phyloP scores from a whole-genome alignment of 1,140 invertebrate species.

The Bombus fervidus region DNA sequence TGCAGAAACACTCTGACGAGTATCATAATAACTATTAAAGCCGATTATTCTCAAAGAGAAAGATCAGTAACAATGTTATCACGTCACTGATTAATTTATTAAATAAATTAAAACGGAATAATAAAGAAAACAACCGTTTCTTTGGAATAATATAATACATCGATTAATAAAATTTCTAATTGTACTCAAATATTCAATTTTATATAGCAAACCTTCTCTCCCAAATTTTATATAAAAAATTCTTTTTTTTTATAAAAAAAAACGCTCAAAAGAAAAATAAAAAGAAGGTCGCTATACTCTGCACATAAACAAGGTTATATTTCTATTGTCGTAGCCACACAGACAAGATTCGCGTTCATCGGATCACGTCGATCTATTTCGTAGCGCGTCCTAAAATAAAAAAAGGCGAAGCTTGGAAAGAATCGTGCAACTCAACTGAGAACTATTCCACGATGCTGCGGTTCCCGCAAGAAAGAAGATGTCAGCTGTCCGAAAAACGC shows the following conservation, averaged over 20 bases:
- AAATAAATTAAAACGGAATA: not conserved
- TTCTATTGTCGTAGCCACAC: not conserved
- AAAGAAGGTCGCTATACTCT: not conserved
- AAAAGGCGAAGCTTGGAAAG: not conserved
- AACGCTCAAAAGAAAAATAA: not conserved
- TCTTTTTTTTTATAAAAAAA: not conserved
- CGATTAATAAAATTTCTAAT: too few relatives aligned
- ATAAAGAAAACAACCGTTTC: not conserved
- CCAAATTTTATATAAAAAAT: not conserved
- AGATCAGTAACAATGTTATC: not conserved
- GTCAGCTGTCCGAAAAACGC: not conserved
- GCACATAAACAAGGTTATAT: not conserved
- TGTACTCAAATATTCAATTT: too few relatives aligned
- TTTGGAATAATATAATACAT: not conserved
- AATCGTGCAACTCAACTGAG: not conserved
- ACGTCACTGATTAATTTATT: not conserved
- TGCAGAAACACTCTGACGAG: not conserved
- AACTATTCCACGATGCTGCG: not conserved
- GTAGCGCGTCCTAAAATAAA: conserved; percentile 23
- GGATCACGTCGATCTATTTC: not conserved
- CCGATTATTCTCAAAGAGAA: not conserved
- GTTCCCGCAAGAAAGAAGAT: not conserved
- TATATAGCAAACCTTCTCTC: not conserved
- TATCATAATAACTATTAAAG: too few relatives aligned
- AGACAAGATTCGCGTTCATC: not conserved